Evolutionary conservation across 2,888 invertebrate genomes (phyloP).

Genomic region (Bursaphelenchus okinawaensis): DNA sequence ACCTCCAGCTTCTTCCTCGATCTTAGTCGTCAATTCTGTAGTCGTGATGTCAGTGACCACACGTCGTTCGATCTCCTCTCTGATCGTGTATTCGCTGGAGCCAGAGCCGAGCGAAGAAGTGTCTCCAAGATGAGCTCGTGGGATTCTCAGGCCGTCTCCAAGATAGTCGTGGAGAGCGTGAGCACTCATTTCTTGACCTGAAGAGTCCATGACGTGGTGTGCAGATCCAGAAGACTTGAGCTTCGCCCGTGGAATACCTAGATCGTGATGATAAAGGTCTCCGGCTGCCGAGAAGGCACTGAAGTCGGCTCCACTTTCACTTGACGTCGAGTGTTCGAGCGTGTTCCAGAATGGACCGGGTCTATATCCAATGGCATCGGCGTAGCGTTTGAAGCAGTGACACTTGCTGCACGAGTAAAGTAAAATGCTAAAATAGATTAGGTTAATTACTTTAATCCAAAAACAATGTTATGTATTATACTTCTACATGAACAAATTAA

Average conservation of each 20-base stretch:
- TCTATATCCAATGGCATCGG: constrained; percentile 24
- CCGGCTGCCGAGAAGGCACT: constrained; percentile 35
- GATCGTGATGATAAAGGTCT: constrained; percentile 53
- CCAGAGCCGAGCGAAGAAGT: constrained; percentile 45
- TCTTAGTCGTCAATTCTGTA: constrained; percentile 50
- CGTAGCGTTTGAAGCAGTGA: constrained; percentile 46
- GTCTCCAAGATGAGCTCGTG: constrained; percentile 49
- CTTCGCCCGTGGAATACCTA: constrained; percentile 57
- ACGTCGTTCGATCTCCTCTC: constrained; percentile 52
- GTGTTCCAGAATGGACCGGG: constrained; percentile 52
- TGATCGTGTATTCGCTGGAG: constrained; percentile 55
- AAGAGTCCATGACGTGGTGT: constrained; percentile 6
- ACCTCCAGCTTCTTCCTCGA: constrained; percentile 38
- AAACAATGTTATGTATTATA: neutral
- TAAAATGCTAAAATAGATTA: constrained; percentile 36
- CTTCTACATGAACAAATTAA: neutral
- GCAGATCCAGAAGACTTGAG: constrained; percentile 34
- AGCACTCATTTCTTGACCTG: constrained; percentile 34
- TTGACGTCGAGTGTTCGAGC: constrained; percentile 52
- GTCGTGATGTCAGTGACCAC: constrained; percentile 55
- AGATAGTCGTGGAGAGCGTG: constrained; percentile 47
- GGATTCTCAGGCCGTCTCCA: constrained; percentile 50
- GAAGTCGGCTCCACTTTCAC: constrained; percentile 50
- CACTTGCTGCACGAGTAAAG: constrained; percentile 56
- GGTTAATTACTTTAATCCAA: neutral